Evolutionary conservation across 2,113 vertebrate genomes (phyloP).

Genomic region (Onychorhynchus coronatus): DNA sequence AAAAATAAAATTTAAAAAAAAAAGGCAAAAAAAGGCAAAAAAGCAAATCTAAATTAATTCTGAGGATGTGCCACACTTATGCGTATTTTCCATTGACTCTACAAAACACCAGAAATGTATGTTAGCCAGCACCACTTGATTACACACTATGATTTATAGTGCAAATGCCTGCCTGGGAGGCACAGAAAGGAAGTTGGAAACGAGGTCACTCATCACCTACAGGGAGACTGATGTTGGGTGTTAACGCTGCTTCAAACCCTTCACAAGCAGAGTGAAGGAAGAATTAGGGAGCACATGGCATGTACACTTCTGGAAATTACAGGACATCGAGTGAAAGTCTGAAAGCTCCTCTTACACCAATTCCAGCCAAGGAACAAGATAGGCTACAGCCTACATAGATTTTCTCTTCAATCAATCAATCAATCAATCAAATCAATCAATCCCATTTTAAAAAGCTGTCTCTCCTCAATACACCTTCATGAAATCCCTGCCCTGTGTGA

Average conservation of each 20-base stretch:
- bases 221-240: rapidly evolving
- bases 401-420: neutral
- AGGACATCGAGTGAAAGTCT: neutral
- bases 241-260: neutral
- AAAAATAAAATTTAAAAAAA: neutral
- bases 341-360: neutral
- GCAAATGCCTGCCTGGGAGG: neutral
- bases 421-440: neutral
- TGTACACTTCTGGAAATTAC: neutral
- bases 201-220: neutral
- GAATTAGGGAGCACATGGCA: neutral
- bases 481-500: neutral
- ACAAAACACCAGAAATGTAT: neutral
- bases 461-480: neutral
- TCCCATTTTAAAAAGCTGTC: neutral
- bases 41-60: neutral
- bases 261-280: neutral
- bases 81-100: neutral
- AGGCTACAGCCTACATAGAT: neutral
- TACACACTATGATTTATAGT: neutral
- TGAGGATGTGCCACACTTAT: neutral
- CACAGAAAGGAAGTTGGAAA: neutral
- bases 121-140: neutral
- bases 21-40: neutral
- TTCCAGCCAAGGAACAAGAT: neutral